Evolutionary conservation across 2,888 invertebrate genomes (phyloP), one percentile per base, ranked within the genome.

Genomic region (Chirona hameri): DNA sequence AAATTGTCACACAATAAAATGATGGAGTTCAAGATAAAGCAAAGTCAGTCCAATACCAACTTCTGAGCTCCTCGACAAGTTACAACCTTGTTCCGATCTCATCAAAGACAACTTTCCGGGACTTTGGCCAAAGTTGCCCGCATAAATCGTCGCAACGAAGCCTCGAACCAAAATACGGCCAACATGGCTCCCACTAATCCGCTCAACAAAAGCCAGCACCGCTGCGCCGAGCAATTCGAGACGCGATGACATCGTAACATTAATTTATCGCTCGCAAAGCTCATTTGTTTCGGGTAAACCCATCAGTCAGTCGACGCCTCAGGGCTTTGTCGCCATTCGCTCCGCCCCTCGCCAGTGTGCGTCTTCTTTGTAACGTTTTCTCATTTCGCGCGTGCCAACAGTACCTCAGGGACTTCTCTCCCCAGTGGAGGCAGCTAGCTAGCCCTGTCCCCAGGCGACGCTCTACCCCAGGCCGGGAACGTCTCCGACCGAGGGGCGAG

Each of bases 241-340:
- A 52, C 76, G 18, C 79, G 21, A 48, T 48, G 52, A 52, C 79
- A 39, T 76, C 69, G 21, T 52, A n/a, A 39, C 82, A 82, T 24
- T 79, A 72, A 72, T 72, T 72, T 72, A 72, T 72, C 72, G 72
- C 31, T 5, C 72, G 29, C 27, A 15, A 27, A 18, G 14, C 31
- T 31, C 72, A 72, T 72, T 72, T 72, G 72, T 57, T 46, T 52
- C 27, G 60, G 65, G n/a, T 60, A 81, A 81, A 31, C 31, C 18
- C 72, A 72, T 72, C 72, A 72, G 31, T 15, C 81, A 39, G 60
- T 12, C 27, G 65, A 15, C 24, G 27, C 69, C 27, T 57, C 65
- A 24, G 31, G 48, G 39, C 52, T 18, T 12, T 14, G 39, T 39
- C n/a, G 48, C 21, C 7, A n/a, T 18, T 39, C 39, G 39, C 39